phyloP scores from a whole-genome alignment of 2,797 vertebrate species.

The Diplodus puntazzo region DNA sequence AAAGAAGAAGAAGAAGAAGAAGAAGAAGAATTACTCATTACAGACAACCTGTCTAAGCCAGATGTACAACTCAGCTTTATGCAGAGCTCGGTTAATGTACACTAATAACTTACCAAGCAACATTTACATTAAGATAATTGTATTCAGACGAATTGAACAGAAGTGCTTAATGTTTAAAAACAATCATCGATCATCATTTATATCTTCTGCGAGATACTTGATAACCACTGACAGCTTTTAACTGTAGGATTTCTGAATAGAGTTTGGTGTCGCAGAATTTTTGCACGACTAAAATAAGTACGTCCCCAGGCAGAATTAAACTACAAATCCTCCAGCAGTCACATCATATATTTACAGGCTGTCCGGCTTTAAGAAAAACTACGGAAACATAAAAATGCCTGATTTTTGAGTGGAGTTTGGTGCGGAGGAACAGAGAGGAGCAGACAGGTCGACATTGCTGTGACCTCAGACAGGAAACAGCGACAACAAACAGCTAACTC shows the following conservation, averaged over 20 bases:
- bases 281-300: not conserved
- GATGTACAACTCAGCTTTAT: not conserved
- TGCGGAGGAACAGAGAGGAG: not conserved
- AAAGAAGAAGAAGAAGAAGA: too few species aligned
- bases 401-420: not conserved
- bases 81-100: too few species aligned
- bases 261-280: not conserved
- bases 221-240: not conserved
- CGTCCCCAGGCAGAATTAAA: not conserved
- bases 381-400: not conserved
- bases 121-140: too few species aligned
- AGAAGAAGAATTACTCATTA: not conserved
- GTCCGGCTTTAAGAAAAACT: fast-evolving
- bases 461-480: constrained; percentile 23
- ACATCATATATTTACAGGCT: fast-evolving
- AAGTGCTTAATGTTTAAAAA: not conserved
- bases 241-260: fast-evolving
- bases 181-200: too few species aligned
- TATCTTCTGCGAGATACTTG: fast-evolving
- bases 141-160: not conserved
- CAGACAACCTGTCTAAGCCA: not conserved
- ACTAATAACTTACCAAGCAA: too few species aligned
- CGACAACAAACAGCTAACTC: too few species aligned
- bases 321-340: too few species aligned
- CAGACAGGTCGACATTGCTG: constrained; percentile 1